Evolutionary conservation across 2,888 invertebrate genomes (phyloP).

Genomic region (Morpho achilles): DNA sequence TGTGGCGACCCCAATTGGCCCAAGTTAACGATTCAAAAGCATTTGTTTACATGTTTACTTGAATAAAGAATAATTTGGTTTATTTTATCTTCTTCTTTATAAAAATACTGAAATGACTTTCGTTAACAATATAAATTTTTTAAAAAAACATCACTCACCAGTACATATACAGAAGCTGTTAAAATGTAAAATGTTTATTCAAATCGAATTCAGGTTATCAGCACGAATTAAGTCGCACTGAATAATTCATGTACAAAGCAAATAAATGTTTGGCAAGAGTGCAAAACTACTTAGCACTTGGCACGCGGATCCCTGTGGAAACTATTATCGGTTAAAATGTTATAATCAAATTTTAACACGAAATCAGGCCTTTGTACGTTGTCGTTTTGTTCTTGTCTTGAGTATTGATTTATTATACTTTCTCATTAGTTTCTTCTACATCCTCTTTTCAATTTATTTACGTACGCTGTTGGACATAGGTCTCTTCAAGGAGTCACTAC

Average conservation of each 20-base stretch:
- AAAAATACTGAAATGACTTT: too few relatives aligned
- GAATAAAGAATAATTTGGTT: too few relatives aligned
- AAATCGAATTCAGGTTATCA: conserved; percentile 12
- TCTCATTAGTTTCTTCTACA: too few relatives aligned
- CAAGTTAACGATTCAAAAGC: too few relatives aligned
- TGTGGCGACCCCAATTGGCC: too few relatives aligned
- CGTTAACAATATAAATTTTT: not conserved
- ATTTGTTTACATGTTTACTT: too few relatives aligned
- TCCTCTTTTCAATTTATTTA: too few relatives aligned
- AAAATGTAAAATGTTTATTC: conserved; percentile 1
- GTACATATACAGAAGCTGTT: not conserved
- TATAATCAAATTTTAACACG: conserved; percentile 24
- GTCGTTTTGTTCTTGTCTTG: not conserved
- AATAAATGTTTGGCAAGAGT: conserved; percentile 30
- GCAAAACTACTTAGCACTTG: conserved; percentile 33
- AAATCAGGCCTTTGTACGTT: conserved; percentile 13
- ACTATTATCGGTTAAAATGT: conserved; percentile 30
- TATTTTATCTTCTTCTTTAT: too few relatives aligned
- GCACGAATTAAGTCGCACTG: conserved; percentile 11
- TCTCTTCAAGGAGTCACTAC: too few relatives aligned
- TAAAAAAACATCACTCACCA: too few relatives aligned
- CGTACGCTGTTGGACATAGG: too few relatives aligned
- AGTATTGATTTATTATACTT: too few relatives aligned
- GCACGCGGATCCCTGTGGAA: conserved; percentile 25
- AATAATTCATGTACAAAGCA: conserved; percentile 22